phyloP scores from a whole-genome alignment of 2,113 vertebrate genomes.

The Lycaon pictus region DNA sequence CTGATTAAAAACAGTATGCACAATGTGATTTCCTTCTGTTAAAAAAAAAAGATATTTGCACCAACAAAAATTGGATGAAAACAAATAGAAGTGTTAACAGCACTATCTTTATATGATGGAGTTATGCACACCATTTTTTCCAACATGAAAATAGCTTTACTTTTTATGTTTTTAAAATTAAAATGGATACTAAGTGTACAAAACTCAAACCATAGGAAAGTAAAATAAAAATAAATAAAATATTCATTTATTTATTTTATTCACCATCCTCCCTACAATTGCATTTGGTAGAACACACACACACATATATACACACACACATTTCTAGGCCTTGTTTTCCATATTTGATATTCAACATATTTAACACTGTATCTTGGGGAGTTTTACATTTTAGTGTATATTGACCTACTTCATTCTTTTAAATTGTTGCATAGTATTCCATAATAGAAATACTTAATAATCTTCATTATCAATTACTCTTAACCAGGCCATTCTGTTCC shows the following conservation, averaged over 20 bases:
- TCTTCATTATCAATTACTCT: background rate
- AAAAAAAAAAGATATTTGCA: background rate
- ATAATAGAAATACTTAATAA: background rate
- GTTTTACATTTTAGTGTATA: background rate
- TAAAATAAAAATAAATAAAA: conserved; percentile 29
- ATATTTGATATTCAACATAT: background rate
- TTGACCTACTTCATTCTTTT: background rate
- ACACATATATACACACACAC: background rate
- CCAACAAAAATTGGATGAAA: conserved; percentile 43
- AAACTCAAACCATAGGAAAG: conserved; percentile 4
- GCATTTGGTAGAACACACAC: background rate
- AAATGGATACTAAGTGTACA: background rate
- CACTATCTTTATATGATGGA: background rate
- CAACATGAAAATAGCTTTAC: conserved; percentile 41
- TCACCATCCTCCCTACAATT: background rate
- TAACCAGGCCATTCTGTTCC: background rate
- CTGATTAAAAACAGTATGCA: conserved; percentile 13
- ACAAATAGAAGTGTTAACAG: conserved; percentile 30
- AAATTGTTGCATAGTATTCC: background rate
- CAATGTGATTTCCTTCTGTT: conserved; percentile 14
- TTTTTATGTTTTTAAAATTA: background rate
- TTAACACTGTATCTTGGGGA: background rate
- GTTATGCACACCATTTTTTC: background rate
- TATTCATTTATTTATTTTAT: background rate
- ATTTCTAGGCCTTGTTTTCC: background rate